These are phyloP conservation scores for Zaprionus obscuricornis DNA, from an alignment of 2,888 invertebrate genomes.

Conservation along the genomic window DNA sequence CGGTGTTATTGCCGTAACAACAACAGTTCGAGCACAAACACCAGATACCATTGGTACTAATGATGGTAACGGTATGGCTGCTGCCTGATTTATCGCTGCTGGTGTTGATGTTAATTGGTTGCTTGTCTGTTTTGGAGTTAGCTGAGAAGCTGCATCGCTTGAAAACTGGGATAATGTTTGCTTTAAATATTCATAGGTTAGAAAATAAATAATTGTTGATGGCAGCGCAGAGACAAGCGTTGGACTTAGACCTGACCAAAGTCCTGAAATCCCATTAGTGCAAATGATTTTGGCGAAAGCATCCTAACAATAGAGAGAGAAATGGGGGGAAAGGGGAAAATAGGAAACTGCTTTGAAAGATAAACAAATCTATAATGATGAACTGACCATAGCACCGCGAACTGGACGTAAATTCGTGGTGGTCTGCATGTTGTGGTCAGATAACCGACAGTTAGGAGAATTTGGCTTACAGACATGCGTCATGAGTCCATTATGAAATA, in stretches of 20 bases:
- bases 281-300: conserved; percentile 95
- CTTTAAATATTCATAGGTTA: conserved; percentile 95
- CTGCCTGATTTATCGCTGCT: neutral
- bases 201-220: conserved; percentile 97
- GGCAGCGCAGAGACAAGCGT: conserved; percentile 97
- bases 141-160: conserved; percentile 81
- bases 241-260: conserved; percentile 98
- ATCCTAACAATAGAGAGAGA: conserved; percentile 88
- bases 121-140: conserved; percentile 12
- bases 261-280: conserved; percentile 92
- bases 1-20: conserved; percentile 94
- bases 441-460: conserved; percentile 27
- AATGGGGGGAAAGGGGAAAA: neutral
- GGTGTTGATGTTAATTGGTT: neutral
- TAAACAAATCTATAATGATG: too few species aligned
- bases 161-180: too few species aligned
- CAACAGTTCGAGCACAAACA: conserved; percentile 90
- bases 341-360: too few species aligned
- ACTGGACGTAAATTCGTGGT: conserved; percentile 62
- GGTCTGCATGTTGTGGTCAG: conserved; percentile 55
- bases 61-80: conserved; percentile 25
- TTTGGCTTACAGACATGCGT: conserved; percentile 95
- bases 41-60: conserved; percentile 90
- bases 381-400: conserved; percentile 88
- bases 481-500: conserved; percentile 99